Evolutionary conservation across 2,888 invertebrate genomes (phyloP).

Genomic region (Stenotaenia linearis): DNA sequence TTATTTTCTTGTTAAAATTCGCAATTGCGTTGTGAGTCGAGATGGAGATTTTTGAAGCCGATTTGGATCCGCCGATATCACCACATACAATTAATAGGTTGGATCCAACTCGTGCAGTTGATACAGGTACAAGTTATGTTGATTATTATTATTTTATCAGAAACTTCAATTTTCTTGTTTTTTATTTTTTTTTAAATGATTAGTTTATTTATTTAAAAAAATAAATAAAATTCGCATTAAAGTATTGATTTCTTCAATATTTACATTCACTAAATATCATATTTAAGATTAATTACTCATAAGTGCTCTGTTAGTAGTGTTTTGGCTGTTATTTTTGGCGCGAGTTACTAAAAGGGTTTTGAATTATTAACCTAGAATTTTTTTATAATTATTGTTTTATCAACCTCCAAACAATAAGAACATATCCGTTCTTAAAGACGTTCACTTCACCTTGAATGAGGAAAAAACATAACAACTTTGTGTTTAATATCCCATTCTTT

Average conservation of each 20-base stretch:
- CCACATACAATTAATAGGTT: conserved; percentile 13
- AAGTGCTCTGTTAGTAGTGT: background rate
- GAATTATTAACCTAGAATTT: background rate
- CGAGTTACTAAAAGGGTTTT: background rate
- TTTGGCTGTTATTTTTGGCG: background rate
- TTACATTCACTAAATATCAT: too few species aligned
- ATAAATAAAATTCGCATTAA: too few species aligned
- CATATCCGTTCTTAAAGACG: too few species aligned
- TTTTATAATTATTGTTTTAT: too few species aligned
- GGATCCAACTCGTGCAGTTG: background rate
- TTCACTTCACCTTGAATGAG: background rate
- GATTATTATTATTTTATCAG: background rate
- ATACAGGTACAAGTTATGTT: background rate
- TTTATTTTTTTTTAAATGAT: too few species aligned
- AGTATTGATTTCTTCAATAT: too few species aligned
- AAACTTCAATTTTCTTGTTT: too few species aligned
- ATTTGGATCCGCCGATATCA: background rate
- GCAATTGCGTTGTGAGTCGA: too few species aligned
- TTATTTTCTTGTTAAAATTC: too few species aligned
- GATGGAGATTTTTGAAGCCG: conserved; percentile 26
- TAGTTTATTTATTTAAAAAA: too few species aligned
- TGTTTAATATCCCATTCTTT: background rate
- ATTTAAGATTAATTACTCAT: background rate
- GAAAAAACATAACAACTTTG: background rate
- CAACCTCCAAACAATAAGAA: too few species aligned